Percentiles rank a stretch among this genome's conserved stretches.
Evolutionary conservation across 2,888 invertebrate species (phyloP).

Genomic region (Ischnus inquisitorius): DNA sequence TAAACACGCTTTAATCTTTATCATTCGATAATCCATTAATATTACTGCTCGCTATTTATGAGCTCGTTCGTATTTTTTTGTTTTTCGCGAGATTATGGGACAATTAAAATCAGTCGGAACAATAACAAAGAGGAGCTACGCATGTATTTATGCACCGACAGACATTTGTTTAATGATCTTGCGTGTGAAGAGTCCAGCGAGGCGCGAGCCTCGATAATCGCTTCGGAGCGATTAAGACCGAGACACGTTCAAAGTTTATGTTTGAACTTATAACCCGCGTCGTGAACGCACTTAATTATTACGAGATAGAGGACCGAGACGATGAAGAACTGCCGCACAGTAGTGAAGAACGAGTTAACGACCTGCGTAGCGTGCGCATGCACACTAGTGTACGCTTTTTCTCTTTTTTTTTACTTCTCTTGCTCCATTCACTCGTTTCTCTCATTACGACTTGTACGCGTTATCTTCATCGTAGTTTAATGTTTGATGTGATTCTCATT

Average conservation of each 20-base stretch:
- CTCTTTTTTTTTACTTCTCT: not conserved
- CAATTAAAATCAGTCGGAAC: slow-evolving; percentile 23
- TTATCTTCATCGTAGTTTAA: slow-evolving; percentile 44
- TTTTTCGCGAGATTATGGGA: not conserved
- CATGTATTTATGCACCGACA: not conserved
- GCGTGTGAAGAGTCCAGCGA: slow-evolving; percentile 22
- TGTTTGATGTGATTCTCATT: slow-evolving; percentile 14
- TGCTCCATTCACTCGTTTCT: slow-evolving; percentile 29
- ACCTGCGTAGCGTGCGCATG: slow-evolving; percentile 38
- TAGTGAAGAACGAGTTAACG: slow-evolving; percentile 7
- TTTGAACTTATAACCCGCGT: slow-evolving; percentile 37
- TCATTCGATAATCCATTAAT: too few relatives aligned
- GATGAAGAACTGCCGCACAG: not conserved
- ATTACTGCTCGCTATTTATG: too few relatives aligned
- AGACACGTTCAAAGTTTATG: slow-evolving; percentile 63
- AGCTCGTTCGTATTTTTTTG: not conserved
- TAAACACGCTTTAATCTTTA: too few relatives aligned
- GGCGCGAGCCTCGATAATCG: slow-evolving; percentile 50
- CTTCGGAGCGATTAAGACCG: slow-evolving; percentile 44
- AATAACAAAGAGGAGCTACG: slow-evolving; percentile 14
- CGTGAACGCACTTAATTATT: slow-evolving; percentile 50
- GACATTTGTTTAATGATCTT: slow-evolving; percentile 27
- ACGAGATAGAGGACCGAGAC: slow-evolving; percentile 35
- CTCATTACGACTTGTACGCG: slow-evolving; percentile 8
- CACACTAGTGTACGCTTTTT: slow-evolving; percentile 9